Evolutionary conservation across 2,113 vertebrate species (phyloP), one percentile per base, ranked within the genome.

Genomic region (Ammodytes dubius): DNA sequence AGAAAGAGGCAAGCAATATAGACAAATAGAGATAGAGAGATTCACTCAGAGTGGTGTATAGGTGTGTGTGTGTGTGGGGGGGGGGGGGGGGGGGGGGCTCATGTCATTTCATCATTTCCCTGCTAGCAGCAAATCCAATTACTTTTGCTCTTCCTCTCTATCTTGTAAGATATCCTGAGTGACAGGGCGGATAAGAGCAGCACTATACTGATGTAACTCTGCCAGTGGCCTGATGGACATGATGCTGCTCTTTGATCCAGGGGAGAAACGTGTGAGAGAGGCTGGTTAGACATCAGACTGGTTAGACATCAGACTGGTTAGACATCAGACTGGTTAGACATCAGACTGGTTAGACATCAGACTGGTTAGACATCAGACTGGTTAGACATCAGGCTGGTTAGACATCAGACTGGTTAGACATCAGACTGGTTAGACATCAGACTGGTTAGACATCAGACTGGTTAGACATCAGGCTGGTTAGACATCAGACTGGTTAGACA

Each of bases 91-190:
- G 13, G 75, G 56, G 35, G 87, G 84, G 92, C 92, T 88, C 88
- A 82, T 93, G 87, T 91, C 85, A 91, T 93, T 92, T 92, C 91
- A 93, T 94, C 92, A 93, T 93, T 93, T 92, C 83, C 84, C 83
- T 91, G 81, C 89, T 69, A 78, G 88, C 85, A 90, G 92, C 79
- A 84, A 93, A 92, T 92, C 88, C 89, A 93, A 93, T 93, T 92
- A 92, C 92, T 87, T 90, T 91, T 77, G 58, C 84, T 70, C 84
- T 84, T 87, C 76, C 83, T 77, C 82, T 90, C 91, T 74, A 88
- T 92, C 87, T 89, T 71, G 79, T 87, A 92, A 91, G 90, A 91
- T 91, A 76, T 84, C 68, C 83, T 90, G 92, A 93, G 87, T 92
- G 93, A 92, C 91, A 87, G 87, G 72, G 47, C 56, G 73, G 86